A percentile compares a stretch with the other conserved stretches of the same genome.
phyloP scores from a whole-genome alignment of 2,888 invertebrate species.

The Agonopterix subpropinquella region DNA sequence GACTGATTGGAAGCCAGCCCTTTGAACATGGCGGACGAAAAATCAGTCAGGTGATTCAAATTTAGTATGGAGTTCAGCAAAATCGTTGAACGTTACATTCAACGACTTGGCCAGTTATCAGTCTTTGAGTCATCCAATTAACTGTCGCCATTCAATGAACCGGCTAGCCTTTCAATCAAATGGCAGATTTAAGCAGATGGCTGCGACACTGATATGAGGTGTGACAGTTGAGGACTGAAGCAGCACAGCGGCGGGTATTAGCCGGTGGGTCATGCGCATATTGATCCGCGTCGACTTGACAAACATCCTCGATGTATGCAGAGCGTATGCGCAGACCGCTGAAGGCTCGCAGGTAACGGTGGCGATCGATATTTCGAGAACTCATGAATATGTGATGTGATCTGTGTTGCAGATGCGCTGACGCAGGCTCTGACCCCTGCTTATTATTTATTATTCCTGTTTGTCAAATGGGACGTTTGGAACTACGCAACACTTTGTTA shows the following conservation, averaged over 20 bases:
- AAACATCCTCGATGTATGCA: slow-evolving; percentile 31
- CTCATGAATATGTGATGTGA: slow-evolving; percentile 56
- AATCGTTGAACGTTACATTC: too few species aligned
- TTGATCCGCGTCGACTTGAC: slow-evolving; percentile 15
- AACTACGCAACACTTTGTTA: background rate
- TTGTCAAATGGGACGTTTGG: slow-evolving; percentile 16
- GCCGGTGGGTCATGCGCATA: slow-evolving; percentile 15
- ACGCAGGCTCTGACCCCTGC: slow-evolving; percentile 14
- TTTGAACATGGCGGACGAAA: too few species aligned
- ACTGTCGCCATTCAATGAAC: too few species aligned
- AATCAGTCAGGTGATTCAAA: too few species aligned
- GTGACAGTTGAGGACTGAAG: background rate
- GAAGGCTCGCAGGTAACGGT: slow-evolving; percentile 12
- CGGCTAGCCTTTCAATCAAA: too few species aligned
- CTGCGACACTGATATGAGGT: too few species aligned
- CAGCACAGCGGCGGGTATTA: background rate
- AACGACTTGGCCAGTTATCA: too few species aligned
- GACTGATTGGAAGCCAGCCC: too few species aligned
- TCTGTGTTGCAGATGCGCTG: slow-evolving; percentile 49
- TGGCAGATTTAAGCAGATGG: too few species aligned
- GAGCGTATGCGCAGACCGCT: slow-evolving; percentile 26
- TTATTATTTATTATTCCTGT: slow-evolving; percentile 34
- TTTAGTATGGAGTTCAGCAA: too few species aligned
- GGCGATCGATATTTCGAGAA: slow-evolving; percentile 32
- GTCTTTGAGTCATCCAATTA: too few species aligned